phyloP scores from a whole-genome alignment of 2,888 invertebrate species.

The Noctuana brunneofusca region DNA sequence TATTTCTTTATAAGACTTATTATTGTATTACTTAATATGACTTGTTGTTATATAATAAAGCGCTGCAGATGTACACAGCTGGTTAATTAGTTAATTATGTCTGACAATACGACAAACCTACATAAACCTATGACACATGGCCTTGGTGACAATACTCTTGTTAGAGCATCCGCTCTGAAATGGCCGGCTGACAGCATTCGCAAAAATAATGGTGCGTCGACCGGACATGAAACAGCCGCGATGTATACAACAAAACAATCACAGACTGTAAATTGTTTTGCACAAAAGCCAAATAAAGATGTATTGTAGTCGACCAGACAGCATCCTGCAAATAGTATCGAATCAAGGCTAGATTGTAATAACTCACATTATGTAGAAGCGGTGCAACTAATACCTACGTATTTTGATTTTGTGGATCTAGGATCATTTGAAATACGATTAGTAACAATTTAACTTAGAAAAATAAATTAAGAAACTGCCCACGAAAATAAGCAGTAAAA shows the following conservation, averaged over 20 bases:
- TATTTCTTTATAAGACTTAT: no score
- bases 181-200: slow-evolving; percentile 18
- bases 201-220: slow-evolving; percentile 27
- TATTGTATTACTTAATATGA: no score
- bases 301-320: slow-evolving; percentile 36
- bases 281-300: slow-evolving; percentile 29
- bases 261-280: slow-evolving; percentile 38
- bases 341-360: slow-evolving; percentile 40
- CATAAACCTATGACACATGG: slow-evolving; percentile 4
- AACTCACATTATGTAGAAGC: slow-evolving; percentile 27
- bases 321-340: slow-evolving; percentile 38
- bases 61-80: neutral
- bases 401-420: neutral
- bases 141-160: slow-evolving; percentile 15
- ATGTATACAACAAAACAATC: slow-evolving; percentile 35
- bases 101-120: neutral
- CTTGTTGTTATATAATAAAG: neutral
- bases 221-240: slow-evolving; percentile 19
- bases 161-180: slow-evolving; percentile 25
- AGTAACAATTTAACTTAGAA: neutral
- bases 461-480: no score
- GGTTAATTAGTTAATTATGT: neutral
- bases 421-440: neutral
- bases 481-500: no score
- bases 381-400: neutral